Percentiles rank a stretch among this genome's conserved stretches.
Evolutionary conservation across 2,113 vertebrate species (phyloP).

Genomic region (Kobus ellipsiprymnus): DNA sequence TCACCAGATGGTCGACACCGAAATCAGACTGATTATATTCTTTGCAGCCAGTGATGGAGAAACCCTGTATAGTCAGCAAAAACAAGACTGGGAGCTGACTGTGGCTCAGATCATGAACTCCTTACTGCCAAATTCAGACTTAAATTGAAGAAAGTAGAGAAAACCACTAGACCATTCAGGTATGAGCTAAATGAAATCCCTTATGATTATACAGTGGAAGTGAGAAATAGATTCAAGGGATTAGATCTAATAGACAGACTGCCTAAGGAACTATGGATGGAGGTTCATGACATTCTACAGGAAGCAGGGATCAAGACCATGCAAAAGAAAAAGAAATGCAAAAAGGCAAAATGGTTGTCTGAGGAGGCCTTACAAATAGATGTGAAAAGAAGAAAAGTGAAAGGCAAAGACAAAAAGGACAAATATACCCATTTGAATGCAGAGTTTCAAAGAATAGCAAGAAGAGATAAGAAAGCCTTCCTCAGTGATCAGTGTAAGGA

Average conservation of each 20-base stretch:
- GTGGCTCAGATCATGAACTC: not conserved
- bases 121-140: not conserved
- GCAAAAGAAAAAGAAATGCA: not conserved
- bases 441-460: not conserved
- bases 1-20: not conserved
- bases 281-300: not conserved
- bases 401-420: not conserved
- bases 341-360: not conserved
- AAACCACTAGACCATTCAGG: not conserved
- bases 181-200: not conserved
- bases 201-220: not conserved
- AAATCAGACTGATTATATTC: not conserved
- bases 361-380: not conserved
- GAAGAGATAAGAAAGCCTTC: not conserved
- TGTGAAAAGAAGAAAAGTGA: not conserved
- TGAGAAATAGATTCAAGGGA: not conserved
- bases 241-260: not conserved
- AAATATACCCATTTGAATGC: not conserved
- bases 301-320: not conserved
- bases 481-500: not conserved
- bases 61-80: not conserved
- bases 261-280: not conserved
- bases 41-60: not conserved
- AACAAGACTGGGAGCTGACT: not conserved
- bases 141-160: not conserved